Conservation (phyloP, 2,888 invertebrate species). For the Apamea crenata region DNA sequence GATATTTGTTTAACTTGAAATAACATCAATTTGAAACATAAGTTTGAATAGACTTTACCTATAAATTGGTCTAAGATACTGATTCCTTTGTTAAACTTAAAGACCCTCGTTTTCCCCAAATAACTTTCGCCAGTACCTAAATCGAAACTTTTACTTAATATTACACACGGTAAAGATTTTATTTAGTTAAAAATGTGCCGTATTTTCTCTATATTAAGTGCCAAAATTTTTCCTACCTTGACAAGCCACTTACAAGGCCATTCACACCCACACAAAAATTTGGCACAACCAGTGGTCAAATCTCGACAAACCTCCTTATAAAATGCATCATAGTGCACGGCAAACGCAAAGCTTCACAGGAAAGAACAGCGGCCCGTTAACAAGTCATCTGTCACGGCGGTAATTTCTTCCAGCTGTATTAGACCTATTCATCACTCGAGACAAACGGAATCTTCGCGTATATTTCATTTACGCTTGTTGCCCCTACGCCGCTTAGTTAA, state of each 20-base stretch:
- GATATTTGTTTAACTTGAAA: too few relatives aligned
- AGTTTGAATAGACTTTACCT: neutral
- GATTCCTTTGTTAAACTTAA: neutral
- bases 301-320: neutral
- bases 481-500: conserved; percentile 27
- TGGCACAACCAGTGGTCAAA: neutral
- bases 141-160: too few relatives aligned
- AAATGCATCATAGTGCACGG: neutral
- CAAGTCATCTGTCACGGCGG: conserved; percentile 36
- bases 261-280: neutral
- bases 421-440: conserved; percentile 46
- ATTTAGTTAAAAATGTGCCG: neutral
- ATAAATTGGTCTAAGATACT: neutral
- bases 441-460: conserved; percentile 47
- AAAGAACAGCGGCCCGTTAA: neutral
- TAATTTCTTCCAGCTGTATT: conserved; percentile 49
- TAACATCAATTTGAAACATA: too few relatives aligned
- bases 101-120: neutral
- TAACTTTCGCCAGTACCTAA: too few relatives aligned
- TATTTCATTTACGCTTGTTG: conserved; percentile 52
- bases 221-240: too few relatives aligned
- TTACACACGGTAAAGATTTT: neutral
- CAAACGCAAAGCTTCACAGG: neutral
- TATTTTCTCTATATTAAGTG: neutral
- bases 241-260: too few relatives aligned